These are phyloP conservation scores for Actias luna DNA, from an alignment of 2,888 invertebrate genomes.

Conservation along the genomic window DNA sequence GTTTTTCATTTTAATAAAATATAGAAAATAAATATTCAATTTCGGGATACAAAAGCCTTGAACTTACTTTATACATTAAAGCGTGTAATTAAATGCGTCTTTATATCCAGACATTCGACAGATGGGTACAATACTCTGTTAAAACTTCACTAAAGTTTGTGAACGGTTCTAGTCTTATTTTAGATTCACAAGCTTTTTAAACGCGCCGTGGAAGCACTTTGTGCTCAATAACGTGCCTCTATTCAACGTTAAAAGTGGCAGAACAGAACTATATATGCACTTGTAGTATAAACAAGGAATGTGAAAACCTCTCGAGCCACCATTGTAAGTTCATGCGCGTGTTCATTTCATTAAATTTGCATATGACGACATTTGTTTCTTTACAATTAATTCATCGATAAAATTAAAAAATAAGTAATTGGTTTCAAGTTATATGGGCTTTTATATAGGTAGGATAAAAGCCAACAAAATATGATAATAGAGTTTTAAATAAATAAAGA, in stretches of 20 bases:
- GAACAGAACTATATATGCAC: slow-evolving; percentile 36
- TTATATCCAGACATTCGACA: not conserved
- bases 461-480: too few species aligned
- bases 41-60: too few species aligned
- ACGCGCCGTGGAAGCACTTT: slow-evolving; percentile 55
- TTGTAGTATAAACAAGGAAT: slow-evolving; percentile 34
- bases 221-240: slow-evolving; percentile 51
- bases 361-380: not conserved
- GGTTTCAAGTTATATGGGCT: too few species aligned
- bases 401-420: too few species aligned
- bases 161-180: slow-evolving; percentile 33
- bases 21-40: too few species aligned
- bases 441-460: too few species aligned
- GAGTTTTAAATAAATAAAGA: too few species aligned
- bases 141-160: slow-evolving; percentile 16
- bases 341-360: not conserved
- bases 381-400: too few species aligned
- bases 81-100: not conserved
- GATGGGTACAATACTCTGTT: not conserved
- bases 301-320: not conserved
- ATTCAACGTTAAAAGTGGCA: slow-evolving; percentile 49
- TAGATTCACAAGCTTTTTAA: slow-evolving; percentile 49
- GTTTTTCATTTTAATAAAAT: too few species aligned
- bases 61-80: not conserved
- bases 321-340: not conserved